A percentile compares a stretch with the other conserved stretches of the same genome.
phyloP scores from a whole-genome alignment of 2,113 vertebrate species.

The Stegostoma tigrinum region DNA sequence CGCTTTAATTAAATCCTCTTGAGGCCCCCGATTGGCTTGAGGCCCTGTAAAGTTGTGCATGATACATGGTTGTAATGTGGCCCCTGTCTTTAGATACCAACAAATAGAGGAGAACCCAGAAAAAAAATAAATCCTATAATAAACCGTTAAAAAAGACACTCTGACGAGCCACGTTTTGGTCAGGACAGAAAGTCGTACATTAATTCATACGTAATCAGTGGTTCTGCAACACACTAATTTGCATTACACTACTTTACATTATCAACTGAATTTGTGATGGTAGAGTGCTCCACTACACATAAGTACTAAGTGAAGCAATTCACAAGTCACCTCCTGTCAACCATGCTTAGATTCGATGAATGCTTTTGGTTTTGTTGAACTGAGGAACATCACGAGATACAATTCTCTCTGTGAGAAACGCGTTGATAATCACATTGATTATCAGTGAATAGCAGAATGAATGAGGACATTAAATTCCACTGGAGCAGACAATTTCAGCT shows the following conservation, averaged over 20 bases:
- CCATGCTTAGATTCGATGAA: neutral
- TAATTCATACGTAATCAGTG: neutral
- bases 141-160: neutral
- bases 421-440: constrained; percentile 21
- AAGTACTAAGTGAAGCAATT: neutral
- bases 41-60: neutral
- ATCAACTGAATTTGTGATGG: neutral
- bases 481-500: neutral
- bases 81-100: neutral
- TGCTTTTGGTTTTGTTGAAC: neutral
- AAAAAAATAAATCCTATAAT: neutral
- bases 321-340: neutral
- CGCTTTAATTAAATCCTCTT: neutral
- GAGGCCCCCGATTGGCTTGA: neutral
- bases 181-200: neutral
- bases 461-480: neutral
- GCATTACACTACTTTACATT: neutral
- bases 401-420: neutral
- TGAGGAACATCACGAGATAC: neutral
- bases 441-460: neutral
- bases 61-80: neutral
- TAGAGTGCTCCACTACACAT: neutral
- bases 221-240: neutral
- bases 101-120: neutral
- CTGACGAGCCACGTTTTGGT: neutral